phyloP scores from a whole-genome alignment of 2,113 vertebrate genomes.

The Carlito syrichta region DNA sequence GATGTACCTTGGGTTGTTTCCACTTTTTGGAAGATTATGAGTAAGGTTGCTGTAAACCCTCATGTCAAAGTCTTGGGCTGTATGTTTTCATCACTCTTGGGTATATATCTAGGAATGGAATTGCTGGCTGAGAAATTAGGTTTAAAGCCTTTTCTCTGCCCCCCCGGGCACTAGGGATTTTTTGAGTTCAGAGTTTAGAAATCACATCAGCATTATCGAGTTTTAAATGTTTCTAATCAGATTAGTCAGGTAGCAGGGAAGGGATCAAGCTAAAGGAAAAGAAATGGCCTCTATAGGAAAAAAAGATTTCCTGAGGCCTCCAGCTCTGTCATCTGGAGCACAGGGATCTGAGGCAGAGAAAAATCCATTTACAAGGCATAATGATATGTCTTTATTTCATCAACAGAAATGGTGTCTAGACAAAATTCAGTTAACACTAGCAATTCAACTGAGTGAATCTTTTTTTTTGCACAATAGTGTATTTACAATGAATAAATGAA shows the following conservation, averaged over 20 bases:
- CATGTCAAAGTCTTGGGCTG: no score
- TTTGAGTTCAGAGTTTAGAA: background rate
- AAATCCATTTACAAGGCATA: slow-evolving; percentile 86
- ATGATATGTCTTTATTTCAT: slow-evolving; percentile 99
- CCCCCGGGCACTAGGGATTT: background rate
- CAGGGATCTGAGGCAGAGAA: slow-evolving; percentile 56
- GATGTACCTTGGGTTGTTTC: no score
- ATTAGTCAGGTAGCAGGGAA: background rate
- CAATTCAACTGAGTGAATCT: slow-evolving; percentile 97
- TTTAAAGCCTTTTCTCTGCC: background rate
- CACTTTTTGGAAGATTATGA: no score
- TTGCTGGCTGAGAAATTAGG: no score
- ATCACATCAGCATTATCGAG: background rate
- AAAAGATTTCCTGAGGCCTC: accelerated
- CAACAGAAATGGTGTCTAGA: slow-evolving; percentile 99
- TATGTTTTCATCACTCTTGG: no score
- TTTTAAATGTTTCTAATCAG: slow-evolving; percentile 18
- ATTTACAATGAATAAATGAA: slow-evolving; percentile 98
- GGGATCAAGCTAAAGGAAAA: background rate
- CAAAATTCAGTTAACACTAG: slow-evolving; percentile 99
- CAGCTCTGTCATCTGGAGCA: background rate
- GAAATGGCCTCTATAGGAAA: background rate
- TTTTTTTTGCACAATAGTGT: slow-evolving; percentile 95
- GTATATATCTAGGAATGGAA: no score
- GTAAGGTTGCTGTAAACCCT: no score